phyloP scores from a whole-genome alignment of 1,140 invertebrate genomes.

The Oncopodura yosiiana region DNA sequence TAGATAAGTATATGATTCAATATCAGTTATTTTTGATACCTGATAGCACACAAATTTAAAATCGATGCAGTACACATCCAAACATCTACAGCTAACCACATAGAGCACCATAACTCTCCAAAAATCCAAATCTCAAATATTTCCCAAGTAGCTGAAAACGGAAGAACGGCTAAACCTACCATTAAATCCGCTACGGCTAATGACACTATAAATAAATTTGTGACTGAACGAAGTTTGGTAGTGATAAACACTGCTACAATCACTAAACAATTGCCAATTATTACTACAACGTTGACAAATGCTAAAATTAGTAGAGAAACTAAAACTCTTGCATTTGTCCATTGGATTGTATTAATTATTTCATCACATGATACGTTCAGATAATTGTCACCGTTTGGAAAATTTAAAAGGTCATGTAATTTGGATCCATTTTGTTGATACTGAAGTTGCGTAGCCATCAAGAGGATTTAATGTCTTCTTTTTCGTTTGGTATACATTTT shows the following conservation, averaged over 20 bases:
- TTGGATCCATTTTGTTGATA: no score
- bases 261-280: conserved; percentile 79
- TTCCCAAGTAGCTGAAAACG: conserved; percentile 78
- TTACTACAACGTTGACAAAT: conserved; percentile 73
- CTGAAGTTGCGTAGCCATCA: no score
- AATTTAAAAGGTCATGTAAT: no score
- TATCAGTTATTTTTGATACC: not conserved
- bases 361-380: conserved; percentile 32
- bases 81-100: conserved; percentile 88
- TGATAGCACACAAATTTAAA: conserved; percentile 68
- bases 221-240: conserved; percentile 78
- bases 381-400: no score
- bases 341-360: conserved; percentile 25
- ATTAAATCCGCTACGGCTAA: conserved; percentile 78
- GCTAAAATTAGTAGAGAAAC: conserved; percentile 63
- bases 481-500: no score
- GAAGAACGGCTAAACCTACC: conserved; percentile 80
- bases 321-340: conserved; percentile 40
- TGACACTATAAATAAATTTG: conserved; percentile 90
- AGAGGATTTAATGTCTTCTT: no score
- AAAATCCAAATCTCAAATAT: conserved; percentile 78
- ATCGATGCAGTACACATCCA: conserved; percentile 96
- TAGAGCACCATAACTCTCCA: conserved; percentile 79
- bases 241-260: conserved; percentile 81
- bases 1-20: not conserved